phyloP scores from a whole-genome alignment of 2,113 vertebrate genomes.

The Meleagris gallopavo region DNA sequence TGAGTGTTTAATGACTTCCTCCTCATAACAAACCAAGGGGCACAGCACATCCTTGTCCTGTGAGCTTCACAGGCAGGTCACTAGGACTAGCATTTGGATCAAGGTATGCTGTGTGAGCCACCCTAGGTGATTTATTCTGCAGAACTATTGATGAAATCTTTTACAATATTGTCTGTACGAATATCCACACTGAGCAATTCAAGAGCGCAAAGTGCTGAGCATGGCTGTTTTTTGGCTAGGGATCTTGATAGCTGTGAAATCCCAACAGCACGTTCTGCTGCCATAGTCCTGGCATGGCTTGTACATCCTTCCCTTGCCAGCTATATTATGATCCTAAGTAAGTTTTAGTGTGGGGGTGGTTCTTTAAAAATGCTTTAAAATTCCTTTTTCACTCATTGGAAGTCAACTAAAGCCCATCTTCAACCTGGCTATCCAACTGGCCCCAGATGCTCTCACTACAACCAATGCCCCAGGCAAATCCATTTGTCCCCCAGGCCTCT shows the following conservation, averaged over 20 bases:
- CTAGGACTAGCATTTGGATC: fast-evolving
- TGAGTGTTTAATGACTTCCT: neutral
- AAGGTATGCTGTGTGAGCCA: neutral
- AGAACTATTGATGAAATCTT: neutral
- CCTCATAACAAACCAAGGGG: neutral
- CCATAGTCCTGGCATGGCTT: neutral
- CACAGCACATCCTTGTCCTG: neutral
- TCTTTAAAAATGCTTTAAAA: neutral
- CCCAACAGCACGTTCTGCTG: neutral
- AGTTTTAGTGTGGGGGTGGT: neutral
- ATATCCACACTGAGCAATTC: neutral
- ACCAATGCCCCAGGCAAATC: neutral
- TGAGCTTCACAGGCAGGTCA: neutral
- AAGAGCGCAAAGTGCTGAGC: neutral
- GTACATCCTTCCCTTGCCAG: neutral
- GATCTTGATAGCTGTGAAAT: neutral
- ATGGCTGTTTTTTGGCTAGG: neutral
- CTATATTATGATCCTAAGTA: neutral
- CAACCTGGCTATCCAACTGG: fast-evolving
- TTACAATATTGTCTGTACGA: neutral
- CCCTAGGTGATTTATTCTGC: neutral
- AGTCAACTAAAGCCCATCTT: neutral
- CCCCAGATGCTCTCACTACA: neutral
- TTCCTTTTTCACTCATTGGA: neutral
- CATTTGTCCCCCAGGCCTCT: neutral